Evolutionary conservation across 2,888 invertebrate species (phyloP).

Genomic region (Oscheius sp.): DNA sequence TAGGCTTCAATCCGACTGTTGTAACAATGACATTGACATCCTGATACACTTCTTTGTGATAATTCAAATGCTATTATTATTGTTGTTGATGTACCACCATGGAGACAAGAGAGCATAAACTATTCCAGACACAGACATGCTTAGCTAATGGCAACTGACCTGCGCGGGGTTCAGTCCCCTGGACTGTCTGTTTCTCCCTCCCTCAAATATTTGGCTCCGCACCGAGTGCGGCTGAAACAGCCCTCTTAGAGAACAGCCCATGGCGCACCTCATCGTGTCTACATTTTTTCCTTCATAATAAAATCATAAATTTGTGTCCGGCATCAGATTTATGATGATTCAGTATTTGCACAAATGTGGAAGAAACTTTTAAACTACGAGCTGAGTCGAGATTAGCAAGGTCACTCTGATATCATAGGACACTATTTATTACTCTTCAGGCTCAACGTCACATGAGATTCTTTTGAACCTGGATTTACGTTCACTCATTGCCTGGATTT

Average conservation of each 20-base stretch:
- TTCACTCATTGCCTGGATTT: too few species aligned
- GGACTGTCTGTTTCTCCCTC: slow-evolving; percentile 9
- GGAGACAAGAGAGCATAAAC: too few species aligned
- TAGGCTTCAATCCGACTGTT: neutral
- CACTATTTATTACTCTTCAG: too few species aligned
- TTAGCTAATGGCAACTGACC: slow-evolving; percentile 17
- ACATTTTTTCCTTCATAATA: neutral
- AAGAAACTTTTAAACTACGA: neutral
- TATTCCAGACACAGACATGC: too few species aligned
- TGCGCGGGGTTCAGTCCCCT: slow-evolving; percentile 19
- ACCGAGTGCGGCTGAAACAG: slow-evolving; percentile 25
- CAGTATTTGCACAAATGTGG: neutral
- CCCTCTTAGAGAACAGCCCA: slow-evolving; percentile 21
- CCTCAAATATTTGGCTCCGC: slow-evolving; percentile 30
- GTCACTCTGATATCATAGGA: slow-evolving; percentile 6
- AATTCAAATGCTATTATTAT: too few species aligned
- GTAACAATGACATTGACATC: slow-evolving; percentile 12
- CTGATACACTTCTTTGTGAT: neutral
- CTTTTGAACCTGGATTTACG: too few species aligned
- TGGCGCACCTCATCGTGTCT: too few species aligned
- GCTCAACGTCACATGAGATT: too few species aligned
- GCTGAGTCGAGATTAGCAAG: slow-evolving; percentile 12
- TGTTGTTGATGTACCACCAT: too few species aligned
- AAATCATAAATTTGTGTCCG: neutral
- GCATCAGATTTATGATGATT: neutral